Evolutionary conservation across 2,797 vertebrate genomes (phyloP), one percentile per base, ranked within the genome.

Genomic region (Iguana delicatissima): DNA sequence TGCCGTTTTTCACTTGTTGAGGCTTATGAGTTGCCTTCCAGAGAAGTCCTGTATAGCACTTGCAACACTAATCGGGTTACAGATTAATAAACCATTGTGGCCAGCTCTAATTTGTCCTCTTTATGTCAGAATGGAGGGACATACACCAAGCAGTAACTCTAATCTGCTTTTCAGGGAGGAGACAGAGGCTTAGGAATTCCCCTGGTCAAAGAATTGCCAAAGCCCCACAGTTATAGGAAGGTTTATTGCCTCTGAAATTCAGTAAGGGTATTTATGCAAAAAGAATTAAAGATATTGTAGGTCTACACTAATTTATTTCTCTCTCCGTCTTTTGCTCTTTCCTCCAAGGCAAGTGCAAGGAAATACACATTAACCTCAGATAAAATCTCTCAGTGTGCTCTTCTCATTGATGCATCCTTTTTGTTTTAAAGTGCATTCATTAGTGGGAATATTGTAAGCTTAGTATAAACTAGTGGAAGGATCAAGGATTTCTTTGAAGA

Each of bases 401-500:
- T 16, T 9, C 6, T 42, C 64, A 57, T n/a, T 79, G 86, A 64
- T 64, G 29, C 42, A 57, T 42, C 8, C n/a, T 57, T 82, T 59
- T 80, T 64, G 35, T 82, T 22, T 82, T 72, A 73, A 46, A 81
- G 18, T n/a, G 9, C 35, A 46, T 46, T 52, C 14, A 9, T 62
- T 18, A 46, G 13, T 74, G 26, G 38, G 57, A 74, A n/a, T 46
- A 73, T 35, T 82, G 14, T 81, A 88, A 38, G n/a, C 24, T 82
- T 82, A 50, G 32, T 42, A 29, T 74, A 59, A 74, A 83, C 35
- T 38, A 46, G 26, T 2, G 29, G 26, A 46, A 74, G 18, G 50
- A 88, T 88, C 89, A n/a, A 67, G 73, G 24, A 12, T 89, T 87
- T 69, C 86, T 95, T 90, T 91, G 87, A 86, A 87, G 85, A 87